Evolutionary conservation across 2,888 invertebrate species (phyloP).

Genomic region (Saturnia japonica): DNA sequence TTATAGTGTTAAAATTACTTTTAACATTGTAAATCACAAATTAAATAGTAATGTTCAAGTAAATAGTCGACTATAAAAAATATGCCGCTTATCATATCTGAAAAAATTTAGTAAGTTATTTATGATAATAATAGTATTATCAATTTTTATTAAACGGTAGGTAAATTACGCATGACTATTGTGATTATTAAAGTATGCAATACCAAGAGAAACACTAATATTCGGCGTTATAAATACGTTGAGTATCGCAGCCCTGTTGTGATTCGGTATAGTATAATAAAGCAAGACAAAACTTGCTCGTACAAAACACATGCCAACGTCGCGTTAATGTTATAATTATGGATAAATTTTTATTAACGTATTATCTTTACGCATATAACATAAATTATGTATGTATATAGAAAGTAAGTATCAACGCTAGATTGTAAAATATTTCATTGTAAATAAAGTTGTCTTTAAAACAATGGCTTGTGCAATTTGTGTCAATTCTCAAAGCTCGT

Average conservation of each 20-base stretch:
- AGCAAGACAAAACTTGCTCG: not conserved
- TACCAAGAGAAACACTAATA: not conserved
- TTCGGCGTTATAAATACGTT: not conserved
- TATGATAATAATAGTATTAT: conserved; percentile 63
- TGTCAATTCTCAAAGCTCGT: conserved; percentile 59
- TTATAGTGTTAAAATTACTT: not conserved
- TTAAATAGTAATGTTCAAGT: not conserved
- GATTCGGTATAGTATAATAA: not conserved
- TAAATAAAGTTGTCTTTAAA: conserved; percentile 77
- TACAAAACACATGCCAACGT: conserved; percentile 32
- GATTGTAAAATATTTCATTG: conserved; percentile 78
- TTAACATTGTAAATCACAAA: not conserved
- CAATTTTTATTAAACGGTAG: conserved; percentile 32
- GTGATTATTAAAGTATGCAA: not conserved
- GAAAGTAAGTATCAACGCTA: conserved; percentile 65
- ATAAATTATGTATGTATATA: conserved; percentile 49
- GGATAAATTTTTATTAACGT: conserved; percentile 41
- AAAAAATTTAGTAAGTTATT: conserved; percentile 76
- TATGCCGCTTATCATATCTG: conserved; percentile 39
- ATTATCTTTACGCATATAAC: conserved; percentile 33
- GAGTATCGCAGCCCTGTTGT: not conserved
- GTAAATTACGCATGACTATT: conserved; percentile 2
- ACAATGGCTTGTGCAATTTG: conserved; percentile 61
- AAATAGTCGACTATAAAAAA: not conserved
- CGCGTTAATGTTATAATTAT: conserved; percentile 39